Conservation (phyloP, 2,888 invertebrate genomes). For the Escarpia spicata region DNA sequence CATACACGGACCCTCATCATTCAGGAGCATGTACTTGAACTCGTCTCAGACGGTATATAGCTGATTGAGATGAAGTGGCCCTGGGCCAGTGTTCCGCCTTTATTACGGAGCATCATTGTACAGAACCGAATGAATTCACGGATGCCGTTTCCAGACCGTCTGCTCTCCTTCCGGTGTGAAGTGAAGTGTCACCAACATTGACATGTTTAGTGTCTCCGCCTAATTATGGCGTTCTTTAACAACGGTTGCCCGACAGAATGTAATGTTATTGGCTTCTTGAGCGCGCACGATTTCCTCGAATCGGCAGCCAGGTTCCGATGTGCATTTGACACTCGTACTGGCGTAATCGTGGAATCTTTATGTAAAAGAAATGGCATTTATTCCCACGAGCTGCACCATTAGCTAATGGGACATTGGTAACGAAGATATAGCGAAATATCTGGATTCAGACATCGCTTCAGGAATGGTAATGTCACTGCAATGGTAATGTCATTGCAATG, state of each 20-base stretch:
- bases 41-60: neutral
- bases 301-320: neutral
- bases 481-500: too few relatives aligned
- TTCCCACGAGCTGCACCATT: neutral
- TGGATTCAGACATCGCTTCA: neutral
- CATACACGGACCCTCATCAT: neutral
- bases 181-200: neutral
- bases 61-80: neutral
- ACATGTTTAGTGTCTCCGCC: neutral
- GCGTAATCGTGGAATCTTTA: neutral
- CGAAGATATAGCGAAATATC: neutral
- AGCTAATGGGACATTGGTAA: slow-evolving; percentile 14
- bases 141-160: slow-evolving; percentile 2
- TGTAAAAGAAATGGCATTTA: neutral
- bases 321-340: neutral
- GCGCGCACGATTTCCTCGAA: slow-evolving; percentile 10
- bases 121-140: neutral
- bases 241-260: neutral
- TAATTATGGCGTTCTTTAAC: neutral
- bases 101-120: neutral
- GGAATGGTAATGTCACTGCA: neutral
- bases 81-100: neutral
- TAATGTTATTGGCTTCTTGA: neutral
- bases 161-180: neutral
- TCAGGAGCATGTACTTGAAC: neutral